Evolutionary conservation across 1,140 invertebrate species (phyloP).

Genomic region (Drosophila mojavensis): DNA sequence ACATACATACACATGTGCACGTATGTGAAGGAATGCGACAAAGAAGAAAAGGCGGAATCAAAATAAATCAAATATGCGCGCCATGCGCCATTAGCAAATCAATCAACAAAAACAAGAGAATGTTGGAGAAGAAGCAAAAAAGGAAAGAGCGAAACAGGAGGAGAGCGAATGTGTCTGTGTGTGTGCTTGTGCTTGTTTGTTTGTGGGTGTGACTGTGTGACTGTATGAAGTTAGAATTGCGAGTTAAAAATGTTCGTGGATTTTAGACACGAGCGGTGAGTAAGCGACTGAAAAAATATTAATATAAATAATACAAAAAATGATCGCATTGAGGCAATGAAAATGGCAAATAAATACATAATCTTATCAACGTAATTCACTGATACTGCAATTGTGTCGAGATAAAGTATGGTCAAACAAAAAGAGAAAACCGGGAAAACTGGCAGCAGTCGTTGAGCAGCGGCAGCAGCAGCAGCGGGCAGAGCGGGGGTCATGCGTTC

Average conservation of each 20-base stretch:
- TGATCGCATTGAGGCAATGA: conserved; percentile 15
- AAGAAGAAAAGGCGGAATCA: conserved; percentile 25
- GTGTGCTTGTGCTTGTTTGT: neutral
- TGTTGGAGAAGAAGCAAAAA: neutral
- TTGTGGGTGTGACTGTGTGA: neutral
- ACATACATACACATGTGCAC: conserved; percentile 12
- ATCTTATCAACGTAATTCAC: conserved; percentile 32
- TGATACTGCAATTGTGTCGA: conserved; percentile 11
- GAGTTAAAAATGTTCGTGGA: conserved; percentile 1
- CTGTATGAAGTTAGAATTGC: conserved; percentile 9
- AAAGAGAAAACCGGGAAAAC: conserved; percentile 43
- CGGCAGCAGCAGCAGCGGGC: conserved; percentile 9
- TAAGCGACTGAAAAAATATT: conserved; percentile 9
- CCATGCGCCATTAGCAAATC: conserved; percentile 24
- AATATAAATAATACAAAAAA: neutral
- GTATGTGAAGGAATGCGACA: conserved; percentile 51
- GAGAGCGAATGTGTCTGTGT: too few species aligned
- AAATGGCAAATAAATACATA: conserved; percentile 22
- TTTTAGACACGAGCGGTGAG: conserved; percentile 30
- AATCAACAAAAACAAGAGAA: conserved; percentile 27
- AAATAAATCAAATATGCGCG: conserved; percentile 32
- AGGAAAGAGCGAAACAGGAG: neutral
- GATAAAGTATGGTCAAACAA: conserved; percentile 8
- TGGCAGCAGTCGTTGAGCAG: neutral
- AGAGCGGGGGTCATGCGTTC: conserved; percentile 21